A percentile compares a stretch with the other conserved stretches of the same genome.
Evolutionary conservation across 2,888 invertebrate species (phyloP).

Genomic region (Spicauda simplicius): DNA sequence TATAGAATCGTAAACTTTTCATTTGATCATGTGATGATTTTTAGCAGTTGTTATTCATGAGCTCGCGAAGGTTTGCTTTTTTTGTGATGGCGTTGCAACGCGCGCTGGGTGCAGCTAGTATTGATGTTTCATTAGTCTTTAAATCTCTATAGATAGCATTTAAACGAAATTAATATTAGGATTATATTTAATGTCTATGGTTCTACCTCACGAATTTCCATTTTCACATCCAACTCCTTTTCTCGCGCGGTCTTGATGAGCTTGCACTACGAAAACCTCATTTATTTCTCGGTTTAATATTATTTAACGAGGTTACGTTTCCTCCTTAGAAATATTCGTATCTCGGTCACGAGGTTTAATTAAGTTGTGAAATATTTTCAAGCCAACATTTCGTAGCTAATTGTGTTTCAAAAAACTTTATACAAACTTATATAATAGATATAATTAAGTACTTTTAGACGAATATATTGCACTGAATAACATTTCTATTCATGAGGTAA

Average conservation of each 20-base stretch:
- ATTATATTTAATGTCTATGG: neutral
- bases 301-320: conserved; percentile 31
- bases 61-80: no score
- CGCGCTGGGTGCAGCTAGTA: no score
- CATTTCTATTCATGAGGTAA: conserved; percentile 7
- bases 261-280: conserved; percentile 12
- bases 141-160: no score
- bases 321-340: conserved; percentile 34
- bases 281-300: conserved; percentile 32
- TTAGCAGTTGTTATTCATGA: no score
- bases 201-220: conserved; percentile 26
- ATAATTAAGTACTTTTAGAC: conserved; percentile 3
- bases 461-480: neutral
- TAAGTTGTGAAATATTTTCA: conserved; percentile 32
- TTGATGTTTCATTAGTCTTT: no score
- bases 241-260: conserved; percentile 16
- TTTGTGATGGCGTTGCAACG: no score
- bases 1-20: no score
- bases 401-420: conserved; percentile 22
- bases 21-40: no score
- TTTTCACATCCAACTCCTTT: conserved; percentile 13
- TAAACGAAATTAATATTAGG: neutral
- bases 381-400: conserved; percentile 24
- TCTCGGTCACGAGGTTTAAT: conserved; percentile 35
- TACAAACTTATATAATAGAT: conserved; percentile 16